phyloP scores from a whole-genome alignment of 1,140 invertebrate species.

The Triops longicaudatus region DNA sequence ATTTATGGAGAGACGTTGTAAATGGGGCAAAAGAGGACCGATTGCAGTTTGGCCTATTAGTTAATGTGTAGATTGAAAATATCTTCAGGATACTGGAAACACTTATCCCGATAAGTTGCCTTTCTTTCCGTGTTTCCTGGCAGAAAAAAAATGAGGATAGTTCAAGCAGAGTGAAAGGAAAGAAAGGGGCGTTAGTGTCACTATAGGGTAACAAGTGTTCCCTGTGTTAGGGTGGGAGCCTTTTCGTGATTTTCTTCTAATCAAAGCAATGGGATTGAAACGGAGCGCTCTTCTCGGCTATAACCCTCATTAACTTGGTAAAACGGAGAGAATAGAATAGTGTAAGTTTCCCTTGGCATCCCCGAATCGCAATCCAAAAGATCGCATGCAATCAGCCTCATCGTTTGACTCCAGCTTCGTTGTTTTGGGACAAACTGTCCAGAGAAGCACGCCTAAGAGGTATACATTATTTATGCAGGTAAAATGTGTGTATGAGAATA shows the following conservation, averaged over 20 bases:
- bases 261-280: conserved; percentile 1
- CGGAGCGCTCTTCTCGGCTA: not conserved
- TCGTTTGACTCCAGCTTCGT: not conserved
- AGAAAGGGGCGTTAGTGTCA: not conserved
- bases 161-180: not conserved
- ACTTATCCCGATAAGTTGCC: not conserved
- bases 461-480: not conserved
- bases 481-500: not conserved
- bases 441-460: not conserved
- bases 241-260: conserved; percentile 8
- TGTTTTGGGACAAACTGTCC: not conserved
- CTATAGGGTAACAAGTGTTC: not conserved
- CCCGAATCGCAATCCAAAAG: not conserved
- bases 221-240: not conserved
- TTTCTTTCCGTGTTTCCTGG: not conserved
- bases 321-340: not conserved
- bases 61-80: not conserved
- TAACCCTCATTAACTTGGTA: not conserved
- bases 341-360: not conserved
- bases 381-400: not conserved
- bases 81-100: not conserved
- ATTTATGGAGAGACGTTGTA: not conserved
- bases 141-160: not conserved
- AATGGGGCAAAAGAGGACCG: not conserved
- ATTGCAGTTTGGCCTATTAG: not conserved